Conservation (phyloP, 2,113 vertebrate species). For the Anser brachyrhynchus region DNA sequence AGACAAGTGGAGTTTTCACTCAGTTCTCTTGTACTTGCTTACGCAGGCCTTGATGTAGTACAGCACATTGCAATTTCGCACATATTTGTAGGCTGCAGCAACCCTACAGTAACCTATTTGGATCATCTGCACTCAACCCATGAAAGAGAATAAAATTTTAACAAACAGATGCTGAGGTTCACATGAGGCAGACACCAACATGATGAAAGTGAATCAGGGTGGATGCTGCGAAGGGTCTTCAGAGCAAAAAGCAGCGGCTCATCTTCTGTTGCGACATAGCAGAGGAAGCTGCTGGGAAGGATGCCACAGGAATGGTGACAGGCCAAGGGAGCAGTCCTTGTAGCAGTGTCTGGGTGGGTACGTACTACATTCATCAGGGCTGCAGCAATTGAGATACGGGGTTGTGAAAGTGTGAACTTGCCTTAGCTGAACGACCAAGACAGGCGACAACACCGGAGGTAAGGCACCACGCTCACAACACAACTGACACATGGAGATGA, state of each 20-base stretch:
- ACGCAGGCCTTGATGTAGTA: background rate
- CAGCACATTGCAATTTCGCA: background rate
- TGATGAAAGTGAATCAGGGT: background rate
- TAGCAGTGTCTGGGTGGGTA: background rate
- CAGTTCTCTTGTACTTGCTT: background rate
- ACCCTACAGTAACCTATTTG: background rate
- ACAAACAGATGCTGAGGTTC: background rate
- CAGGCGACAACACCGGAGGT: background rate
- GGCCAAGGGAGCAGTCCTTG: fast-evolving
- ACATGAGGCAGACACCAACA: fast-evolving
- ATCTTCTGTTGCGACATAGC: fast-evolving
- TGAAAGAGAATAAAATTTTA: background rate
- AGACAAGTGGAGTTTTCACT: background rate
- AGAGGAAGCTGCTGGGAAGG: background rate
- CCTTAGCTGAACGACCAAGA: background rate
- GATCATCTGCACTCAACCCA: background rate
- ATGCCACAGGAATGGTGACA: fast-evolving
- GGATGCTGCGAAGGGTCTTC: background rate
- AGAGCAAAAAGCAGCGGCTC: background rate
- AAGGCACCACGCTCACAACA: background rate
- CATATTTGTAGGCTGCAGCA: background rate
- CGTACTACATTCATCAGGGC: background rate
- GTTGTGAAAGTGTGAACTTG: background rate
- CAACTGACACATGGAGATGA: background rate
- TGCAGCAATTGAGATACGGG: background rate